Evolutionary conservation across 2,797 vertebrate species (phyloP).

Genomic region (Buphagus erythrorhynchus): DNA sequence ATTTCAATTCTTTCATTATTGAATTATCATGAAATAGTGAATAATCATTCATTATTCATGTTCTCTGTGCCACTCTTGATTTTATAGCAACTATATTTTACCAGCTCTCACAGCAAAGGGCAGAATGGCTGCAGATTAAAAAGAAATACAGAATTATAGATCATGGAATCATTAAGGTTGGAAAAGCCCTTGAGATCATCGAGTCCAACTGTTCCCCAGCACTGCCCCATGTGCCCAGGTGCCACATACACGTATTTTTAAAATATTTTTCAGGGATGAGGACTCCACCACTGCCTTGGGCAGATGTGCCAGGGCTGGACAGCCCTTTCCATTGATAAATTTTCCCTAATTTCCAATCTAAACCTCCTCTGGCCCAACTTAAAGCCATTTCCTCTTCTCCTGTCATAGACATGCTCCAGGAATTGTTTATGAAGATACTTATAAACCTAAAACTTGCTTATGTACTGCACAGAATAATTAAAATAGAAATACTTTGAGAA

Average conservation of each 20-base stretch:
- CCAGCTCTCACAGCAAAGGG: neutral
- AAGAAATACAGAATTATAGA: neutral
- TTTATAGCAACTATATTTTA: neutral
- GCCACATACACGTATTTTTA: rapidly evolving
- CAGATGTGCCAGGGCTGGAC: neutral
- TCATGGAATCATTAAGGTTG: neutral
- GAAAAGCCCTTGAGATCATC: neutral
- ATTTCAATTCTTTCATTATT: neutral
- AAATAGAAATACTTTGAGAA: neutral
- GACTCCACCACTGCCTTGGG: neutral
- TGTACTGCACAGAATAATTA: rapidly evolving
- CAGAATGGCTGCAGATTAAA: neutral
- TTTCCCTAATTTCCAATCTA: neutral
- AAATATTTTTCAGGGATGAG: neutral
- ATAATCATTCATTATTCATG: neutral
- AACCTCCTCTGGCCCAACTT: neutral
- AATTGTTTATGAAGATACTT: neutral
- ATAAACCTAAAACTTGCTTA: neutral
- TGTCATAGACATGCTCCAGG: neutral
- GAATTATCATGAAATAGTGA: neutral
- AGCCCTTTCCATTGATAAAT: neutral
- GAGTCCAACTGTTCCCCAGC: neutral
- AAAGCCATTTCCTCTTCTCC: neutral
- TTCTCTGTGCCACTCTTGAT: neutral
- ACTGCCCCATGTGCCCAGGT: rapidly evolving